These are phyloP conservation scores for Larimichthys polyactis DNA, from an alignment of 2,113 vertebrate genomes.

Conservation along the genomic window DNA sequence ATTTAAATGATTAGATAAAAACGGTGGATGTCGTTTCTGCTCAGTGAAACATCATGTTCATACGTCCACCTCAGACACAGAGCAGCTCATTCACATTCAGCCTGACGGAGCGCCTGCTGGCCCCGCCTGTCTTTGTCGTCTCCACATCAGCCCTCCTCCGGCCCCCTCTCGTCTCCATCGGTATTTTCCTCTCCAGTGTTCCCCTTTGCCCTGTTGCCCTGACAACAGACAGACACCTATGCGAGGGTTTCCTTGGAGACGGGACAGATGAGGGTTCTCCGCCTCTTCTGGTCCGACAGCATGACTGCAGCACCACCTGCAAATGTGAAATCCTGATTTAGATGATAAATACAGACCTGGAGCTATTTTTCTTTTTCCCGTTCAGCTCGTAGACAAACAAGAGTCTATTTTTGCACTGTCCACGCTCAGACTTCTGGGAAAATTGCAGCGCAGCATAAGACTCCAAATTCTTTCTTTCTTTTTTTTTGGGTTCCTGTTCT, in stretches of 20 bases:
- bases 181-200: conserved; percentile 29
- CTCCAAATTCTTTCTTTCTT: background rate
- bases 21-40: background rate
- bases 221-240: conserved; percentile 71
- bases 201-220: conserved; percentile 59
- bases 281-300: conserved; percentile 16
- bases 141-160: conserved; percentile 11
- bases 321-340: background rate
- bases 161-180: background rate
- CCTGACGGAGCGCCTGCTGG: background rate
- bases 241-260: conserved; percentile 64
- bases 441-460: background rate
- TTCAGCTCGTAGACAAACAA: background rate
- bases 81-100: conserved; percentile 12
- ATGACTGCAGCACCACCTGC: background rate
- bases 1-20: background rate
- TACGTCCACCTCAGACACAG: background rate
- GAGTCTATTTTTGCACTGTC: background rate
- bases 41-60: background rate
- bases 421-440: background rate
- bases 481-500: background rate
- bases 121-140: conserved; percentile 62
- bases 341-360: background rate
- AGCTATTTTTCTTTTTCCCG: background rate
- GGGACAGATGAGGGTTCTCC: conserved; percentile 37